phyloP scores from a whole-genome alignment of 2,113 vertebrate genomes.

The Morone chrysops region DNA sequence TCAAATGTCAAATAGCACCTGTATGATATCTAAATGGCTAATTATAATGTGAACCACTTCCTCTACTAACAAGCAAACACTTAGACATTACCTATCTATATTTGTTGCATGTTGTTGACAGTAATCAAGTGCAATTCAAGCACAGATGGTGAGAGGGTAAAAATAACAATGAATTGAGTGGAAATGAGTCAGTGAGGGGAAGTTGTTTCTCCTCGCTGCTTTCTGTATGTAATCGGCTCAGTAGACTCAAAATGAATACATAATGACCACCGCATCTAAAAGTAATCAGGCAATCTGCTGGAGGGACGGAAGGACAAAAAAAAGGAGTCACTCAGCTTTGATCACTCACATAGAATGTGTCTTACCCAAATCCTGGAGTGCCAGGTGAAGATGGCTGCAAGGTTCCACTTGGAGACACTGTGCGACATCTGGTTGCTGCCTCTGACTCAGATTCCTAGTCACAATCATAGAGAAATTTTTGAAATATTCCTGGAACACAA shows the following conservation, averaged over 20 bases:
- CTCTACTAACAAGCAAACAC: not conserved
- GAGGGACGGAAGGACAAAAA: not conserved
- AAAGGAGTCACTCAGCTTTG: not conserved
- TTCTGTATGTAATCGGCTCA: not conserved
- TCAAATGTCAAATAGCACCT: not conserved
- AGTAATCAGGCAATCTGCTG: not conserved
- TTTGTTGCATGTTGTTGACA: constrained; percentile 28
- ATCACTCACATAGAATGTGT: not conserved
- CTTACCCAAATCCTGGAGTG: constrained; percentile 64
- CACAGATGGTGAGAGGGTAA: constrained; percentile 34
- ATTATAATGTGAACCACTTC: not conserved
- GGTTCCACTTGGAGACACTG: constrained; percentile 16
- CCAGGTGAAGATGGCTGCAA: constrained; percentile 42
- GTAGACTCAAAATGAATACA: not conserved
- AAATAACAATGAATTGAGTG: constrained; percentile 29
- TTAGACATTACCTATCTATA: not conserved
- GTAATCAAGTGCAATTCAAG: constrained; percentile 3
- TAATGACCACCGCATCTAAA: not conserved
- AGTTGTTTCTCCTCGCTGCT: not conserved
- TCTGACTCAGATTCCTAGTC: constrained; percentile 57
- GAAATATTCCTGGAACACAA: constrained; percentile 8
- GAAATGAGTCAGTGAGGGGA: constrained; percentile 8
- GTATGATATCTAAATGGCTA: not conserved
- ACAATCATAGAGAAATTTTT: constrained; percentile 12
- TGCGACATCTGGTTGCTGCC: constrained; percentile 24